Percentiles rank a stretch among this genome's conserved stretches.
Conservation (phyloP, 2,888 invertebrate species). For the Coenonympha arcania region DNA sequence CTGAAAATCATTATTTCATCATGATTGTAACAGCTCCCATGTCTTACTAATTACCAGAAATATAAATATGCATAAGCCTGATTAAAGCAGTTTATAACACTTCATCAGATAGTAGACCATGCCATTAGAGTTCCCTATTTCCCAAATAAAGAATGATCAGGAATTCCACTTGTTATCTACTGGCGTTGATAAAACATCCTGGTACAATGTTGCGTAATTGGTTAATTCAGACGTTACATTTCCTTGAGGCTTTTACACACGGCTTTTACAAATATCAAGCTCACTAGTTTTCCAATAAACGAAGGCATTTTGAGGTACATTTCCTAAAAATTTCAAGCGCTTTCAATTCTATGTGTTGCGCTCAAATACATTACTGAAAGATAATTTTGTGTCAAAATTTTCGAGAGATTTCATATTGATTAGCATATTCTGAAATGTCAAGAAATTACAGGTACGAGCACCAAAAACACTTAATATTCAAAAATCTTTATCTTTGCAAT, state of each 20-base stretch:
- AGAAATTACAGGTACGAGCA: too few relatives aligned
- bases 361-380: neutral
- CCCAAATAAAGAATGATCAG: slow-evolving; percentile 19
- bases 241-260: slow-evolving; percentile 15
- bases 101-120: neutral
- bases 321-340: slow-evolving; percentile 6
- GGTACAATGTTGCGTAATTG: slow-evolving; percentile 17
- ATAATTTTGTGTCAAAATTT: slow-evolving; percentile 10
- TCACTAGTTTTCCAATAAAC: too few relatives aligned
- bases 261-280: neutral
- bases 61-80: neutral
- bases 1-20: too few relatives aligned
- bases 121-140: slow-evolving; percentile 13
- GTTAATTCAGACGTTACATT: slow-evolving; percentile 12
- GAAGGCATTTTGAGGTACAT: too few relatives aligned
- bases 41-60: neutral
- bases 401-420: neutral
- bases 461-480: too few relatives aligned
- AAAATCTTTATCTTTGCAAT: too few relatives aligned
- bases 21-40: too few relatives aligned
- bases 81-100: neutral
- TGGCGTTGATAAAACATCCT: slow-evolving; percentile 11
- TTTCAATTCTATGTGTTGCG: slow-evolving; percentile 7
- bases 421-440: too few relatives aligned
- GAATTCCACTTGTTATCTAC: slow-evolving; percentile 10